Evolutionary conservation across 2,888 invertebrate genomes (phyloP).

Genomic region (Drosophila austrosaltans): DNA sequence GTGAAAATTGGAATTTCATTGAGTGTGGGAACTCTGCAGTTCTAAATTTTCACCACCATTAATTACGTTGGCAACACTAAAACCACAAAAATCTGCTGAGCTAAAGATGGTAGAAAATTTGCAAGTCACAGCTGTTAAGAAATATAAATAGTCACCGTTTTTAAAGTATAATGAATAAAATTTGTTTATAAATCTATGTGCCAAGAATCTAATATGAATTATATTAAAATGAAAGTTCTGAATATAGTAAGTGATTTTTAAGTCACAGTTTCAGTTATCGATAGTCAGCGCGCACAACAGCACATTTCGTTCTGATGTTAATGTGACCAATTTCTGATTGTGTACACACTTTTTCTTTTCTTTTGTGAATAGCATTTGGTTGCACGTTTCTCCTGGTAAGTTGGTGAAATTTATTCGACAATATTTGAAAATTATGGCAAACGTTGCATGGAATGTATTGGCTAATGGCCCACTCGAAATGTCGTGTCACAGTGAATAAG

Average conservation of each 20-base stretch:
- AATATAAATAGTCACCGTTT: not conserved
- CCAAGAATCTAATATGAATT: no score
- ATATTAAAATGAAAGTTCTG: not conserved
- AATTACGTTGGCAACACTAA: not conserved
- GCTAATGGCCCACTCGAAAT: not conserved
- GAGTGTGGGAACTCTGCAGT: not conserved
- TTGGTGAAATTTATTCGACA: slow-evolving; percentile 50
- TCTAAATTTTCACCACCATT: not conserved
- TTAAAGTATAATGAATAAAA: no score
- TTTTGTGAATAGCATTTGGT: slow-evolving; percentile 79
- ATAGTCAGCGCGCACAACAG: not conserved
- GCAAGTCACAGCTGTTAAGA: not conserved
- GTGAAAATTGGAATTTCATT: not conserved
- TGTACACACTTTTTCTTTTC: slow-evolving; percentile 73
- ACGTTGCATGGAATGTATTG: slow-evolving; percentile 10
- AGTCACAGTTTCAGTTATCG: slow-evolving; percentile 1
- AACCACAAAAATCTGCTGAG: not conserved
- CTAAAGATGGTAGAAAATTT: not conserved
- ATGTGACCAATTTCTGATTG: slow-evolving; percentile 1
- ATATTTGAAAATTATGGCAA: slow-evolving; percentile 36
- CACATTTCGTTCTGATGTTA: not conserved
- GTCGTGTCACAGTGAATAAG: not conserved
- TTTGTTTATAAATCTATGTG: no score
- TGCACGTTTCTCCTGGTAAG: slow-evolving; percentile 82
- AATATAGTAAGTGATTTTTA: not conserved